Base-by-base conservation (phyloP, 1,140 invertebrate species). In the Brachionus paranguensis region DNA sequence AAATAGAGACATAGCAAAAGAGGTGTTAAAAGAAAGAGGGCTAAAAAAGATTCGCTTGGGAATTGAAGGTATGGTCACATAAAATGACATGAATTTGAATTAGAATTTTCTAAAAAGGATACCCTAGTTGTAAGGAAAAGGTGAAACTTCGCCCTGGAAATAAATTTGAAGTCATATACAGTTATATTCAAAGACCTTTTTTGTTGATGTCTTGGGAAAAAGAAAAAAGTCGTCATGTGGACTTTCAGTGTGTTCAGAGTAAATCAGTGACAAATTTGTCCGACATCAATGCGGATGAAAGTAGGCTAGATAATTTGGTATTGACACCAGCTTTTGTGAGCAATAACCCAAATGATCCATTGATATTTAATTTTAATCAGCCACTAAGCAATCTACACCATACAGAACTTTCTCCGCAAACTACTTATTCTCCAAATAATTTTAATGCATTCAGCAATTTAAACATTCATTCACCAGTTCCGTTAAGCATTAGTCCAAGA, bases 121-220 rank as follows among this genome's bases (percentile, higher is more conserved):
- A 99, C 90, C 98, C 98, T 29, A 99, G 97, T 1, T 96, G 99
- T 90, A 99, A 98, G 87, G 97, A 99, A 88, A 99, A 99, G 88
- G 89, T 93, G 0, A 96, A 91, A 85, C 88, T 89, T 85, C 86
- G 96, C 17, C 94, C 96, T 0, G 95, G 95, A 11, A 74, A 74
- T 45, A 95, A 95, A 14, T 83, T 86, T 87, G 27, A 87, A 91
- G 97, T 99, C 0, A 97, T 99, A 85, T 99, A 99, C 90, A 99
- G 98, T 89, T 99, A 99, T 89, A 97, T 99, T 0, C 98, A 99
- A 88, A 91, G 98, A n/a, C 97, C 97, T 0, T 99, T 99, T 88
- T 95, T 99, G 65, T 95, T 97, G 86, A 98, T 99, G 95, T 99
- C 96, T 0, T 99, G 98, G 98, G 98, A 99, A 88, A 99, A 99